These are phyloP conservation scores for Zenarchopterus dispar DNA, from an alignment of 2,797 vertebrate species.

Conservation along the genomic window DNA sequence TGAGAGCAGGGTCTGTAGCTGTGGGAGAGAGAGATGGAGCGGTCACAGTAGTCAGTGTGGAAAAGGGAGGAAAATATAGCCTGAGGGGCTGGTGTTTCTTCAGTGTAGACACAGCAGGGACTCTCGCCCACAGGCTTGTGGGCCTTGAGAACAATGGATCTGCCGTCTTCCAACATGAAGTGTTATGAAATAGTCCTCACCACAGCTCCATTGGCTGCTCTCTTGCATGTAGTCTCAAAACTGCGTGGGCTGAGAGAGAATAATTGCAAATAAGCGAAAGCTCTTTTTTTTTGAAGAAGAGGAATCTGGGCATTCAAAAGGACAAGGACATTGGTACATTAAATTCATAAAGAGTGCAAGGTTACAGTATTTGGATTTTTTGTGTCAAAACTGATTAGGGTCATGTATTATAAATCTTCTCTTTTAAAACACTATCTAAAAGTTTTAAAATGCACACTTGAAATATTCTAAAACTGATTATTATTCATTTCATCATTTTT, in stretches of 20 bases:
- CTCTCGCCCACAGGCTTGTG: conserved; percentile 69
- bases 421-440: too few species aligned
- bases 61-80: conserved; percentile 71
- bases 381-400: too few species aligned
- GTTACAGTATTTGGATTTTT: too few species aligned
- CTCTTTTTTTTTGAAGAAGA: conserved; percentile 22
- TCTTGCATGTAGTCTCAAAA: conserved; percentile 64
- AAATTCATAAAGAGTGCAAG: too few species aligned
- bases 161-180: conserved; percentile 74
- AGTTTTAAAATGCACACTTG: neutral
- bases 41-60: conserved; percentile 61
- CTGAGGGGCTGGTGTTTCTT: conserved; percentile 67
- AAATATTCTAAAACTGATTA: conserved; percentile 1
- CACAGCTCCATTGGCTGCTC: conserved; percentile 67
- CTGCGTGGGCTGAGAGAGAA: conserved; percentile 55
- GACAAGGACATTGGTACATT: conserved; percentile 27
- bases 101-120: conserved; percentile 68
- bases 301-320: conserved; percentile 36
- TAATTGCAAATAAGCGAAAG: conserved; percentile 61
- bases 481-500: conserved; percentile 13
- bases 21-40: conserved; percentile 40
- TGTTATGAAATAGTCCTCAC: conserved; percentile 71
- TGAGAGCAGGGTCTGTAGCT: conserved; percentile 39
- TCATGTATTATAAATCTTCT: too few species aligned
- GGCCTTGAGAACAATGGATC: conserved; percentile 76